Base-by-base conservation (phyloP, 1,140 invertebrate species). In the Pemphigus obesinymphae region DNA sequence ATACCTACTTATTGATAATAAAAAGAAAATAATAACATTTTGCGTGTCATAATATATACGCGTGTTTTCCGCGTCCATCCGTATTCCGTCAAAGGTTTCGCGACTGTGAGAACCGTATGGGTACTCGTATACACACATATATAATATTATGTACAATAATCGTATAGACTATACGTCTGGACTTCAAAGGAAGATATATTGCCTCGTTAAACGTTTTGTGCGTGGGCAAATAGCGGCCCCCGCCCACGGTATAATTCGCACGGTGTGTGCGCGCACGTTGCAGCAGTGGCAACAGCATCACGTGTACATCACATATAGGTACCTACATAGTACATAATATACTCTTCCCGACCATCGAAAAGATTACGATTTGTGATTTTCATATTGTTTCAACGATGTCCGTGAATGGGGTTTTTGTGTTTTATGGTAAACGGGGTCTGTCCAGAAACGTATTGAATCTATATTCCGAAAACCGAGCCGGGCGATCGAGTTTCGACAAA, bases 191-290 rank as follows among this genome's bases (percentile, higher is more conserved):
- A 34, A 31, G 72, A 75, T 34, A 50, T 53, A 75, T 75, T 31
- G 29, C 48, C 31, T 75, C 72, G 45, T 75, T 75, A 53, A 75
- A 50, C 72, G 43, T 50, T 37, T 55, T 26, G 26, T 26, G 70
- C 29, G 43, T 45, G 70, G 37, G 45, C 48, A 53, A 53, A 45
- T 17, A 10, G 45, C 23, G 63, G 34, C 20, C 20, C 31, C 3
- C 72, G 72, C 72, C 72, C 48, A 75, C 72, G 72, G 48, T 31
- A n/a, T n/a, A 75, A 75, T 75, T 53, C 72, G 72, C 72, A 75
- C 72, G 72, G 72, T 31, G 23, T 17, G 43, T 2, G 13, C 40
- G 4, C n/a, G 40, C 68, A 43, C 66, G 66, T 5, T 70, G n/a
- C n/a, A n/a, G n/a, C n/a, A n/a, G n/a, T n/a, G n/a, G n/a, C n/a